These are phyloP conservation scores for Onthophagus sagittarius DNA, from an alignment of 2,888 invertebrate species.

Conservation along the genomic window DNA sequence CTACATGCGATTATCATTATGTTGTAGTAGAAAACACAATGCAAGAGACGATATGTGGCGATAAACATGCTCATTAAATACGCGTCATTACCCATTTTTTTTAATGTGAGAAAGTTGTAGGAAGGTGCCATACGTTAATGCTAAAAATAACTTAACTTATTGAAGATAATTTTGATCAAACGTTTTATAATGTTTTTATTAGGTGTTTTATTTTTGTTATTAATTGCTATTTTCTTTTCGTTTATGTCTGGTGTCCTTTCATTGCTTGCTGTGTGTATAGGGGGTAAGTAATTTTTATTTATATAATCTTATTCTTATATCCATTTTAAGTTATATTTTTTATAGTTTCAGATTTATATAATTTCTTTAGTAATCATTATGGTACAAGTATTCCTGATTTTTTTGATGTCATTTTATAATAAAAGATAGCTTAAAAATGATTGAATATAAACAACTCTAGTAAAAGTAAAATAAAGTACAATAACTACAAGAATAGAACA, in stretches of 20 bases:
- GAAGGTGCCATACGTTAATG: neutral
- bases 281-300: neutral
- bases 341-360: constrained; percentile 6
- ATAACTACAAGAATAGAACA: neutral
- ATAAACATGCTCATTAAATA: neutral
- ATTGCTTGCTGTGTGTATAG: neutral
- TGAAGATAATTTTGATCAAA: neutral
- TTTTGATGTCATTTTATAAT: neutral
- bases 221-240: constrained; percentile 2
- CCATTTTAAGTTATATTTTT: neutral
- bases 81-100: neutral
- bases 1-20: neutral
- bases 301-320: neutral
- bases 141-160: neutral
- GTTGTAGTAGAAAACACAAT: neutral
- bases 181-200: neutral
- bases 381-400: neutral
- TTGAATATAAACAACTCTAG: neutral
- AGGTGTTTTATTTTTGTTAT: neutral
- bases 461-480: neutral
- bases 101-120: neutral
- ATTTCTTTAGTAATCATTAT: neutral
- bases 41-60: neutral
- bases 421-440: neutral
- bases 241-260: neutral